Base-by-base conservation (phyloP, 2,797 vertebrate genomes). In the Siniperca obscura region DNA sequence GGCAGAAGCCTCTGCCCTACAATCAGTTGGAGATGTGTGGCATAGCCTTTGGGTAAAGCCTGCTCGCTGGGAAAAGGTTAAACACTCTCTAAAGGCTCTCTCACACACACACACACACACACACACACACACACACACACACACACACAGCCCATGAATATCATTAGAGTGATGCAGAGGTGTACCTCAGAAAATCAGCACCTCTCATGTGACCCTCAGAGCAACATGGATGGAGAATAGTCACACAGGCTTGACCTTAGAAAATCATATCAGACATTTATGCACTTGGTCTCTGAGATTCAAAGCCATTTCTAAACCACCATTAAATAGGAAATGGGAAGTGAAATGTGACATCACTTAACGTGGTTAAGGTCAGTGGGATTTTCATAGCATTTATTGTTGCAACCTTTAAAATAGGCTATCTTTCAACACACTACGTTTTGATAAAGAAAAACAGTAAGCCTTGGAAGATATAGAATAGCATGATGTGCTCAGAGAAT, bases 51-150 rank as follows among this genome's bases (percentile, higher is more conserved):
- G 82, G 88, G 84, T 89, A 84, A 89, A 90, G 87, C 64, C 67
- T 79, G 80, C 85, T 87, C 44, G 1, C 81, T 60, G 81, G 62
- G 84, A 91, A 94, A 95, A 94, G 93, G 93, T 96, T 94, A 95
- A 93, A 93, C 82, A 84, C 88, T 87, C 66, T 83, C 83, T 34
- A 80, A 89, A 91, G 83, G 40, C 71, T 17, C 52, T 16, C 57
- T 38, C 79, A 67, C 66, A 81, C 56, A 70, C 56, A 53, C 50
- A 64, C 38, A 52, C 71, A 62, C 74, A 59, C 42, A 27, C 72
- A 42, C 75, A 70, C 70, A 66, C 48, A 44, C 67, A 81, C 79
- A 68, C 55, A 83, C 61, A 75, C 57, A 52, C 56, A 55, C 48
- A 60, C 73, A 64, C 65, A 70, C 61, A 59, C 72, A 64, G 62